These are phyloP conservation scores for Tarsius wallacei DNA, from an alignment of 2,797 vertebrate species.

Conservation along the genomic window DNA sequence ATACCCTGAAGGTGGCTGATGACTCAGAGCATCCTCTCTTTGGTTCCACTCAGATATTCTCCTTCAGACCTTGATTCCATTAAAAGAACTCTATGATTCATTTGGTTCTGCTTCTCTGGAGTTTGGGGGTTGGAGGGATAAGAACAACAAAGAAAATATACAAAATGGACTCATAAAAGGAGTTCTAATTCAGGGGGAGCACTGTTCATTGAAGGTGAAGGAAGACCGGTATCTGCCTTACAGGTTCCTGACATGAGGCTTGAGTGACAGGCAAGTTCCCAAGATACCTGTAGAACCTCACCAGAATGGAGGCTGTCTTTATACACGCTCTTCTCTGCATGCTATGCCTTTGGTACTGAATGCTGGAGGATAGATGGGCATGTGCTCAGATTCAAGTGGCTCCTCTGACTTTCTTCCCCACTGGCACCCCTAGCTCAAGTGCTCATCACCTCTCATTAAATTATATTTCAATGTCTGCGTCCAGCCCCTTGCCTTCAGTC, in stretches of 20 bases:
- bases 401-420: neutral
- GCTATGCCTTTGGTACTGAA: neutral
- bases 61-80: neutral
- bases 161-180: neutral
- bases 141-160: neutral
- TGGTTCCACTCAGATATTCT: constrained; percentile 13
- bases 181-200: neutral
- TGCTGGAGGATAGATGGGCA: neutral
- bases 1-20: neutral
- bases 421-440: neutral
- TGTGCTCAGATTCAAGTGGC: neutral
- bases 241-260: neutral
- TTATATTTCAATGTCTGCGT: neutral
- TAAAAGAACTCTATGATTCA: constrained; percentile 47
- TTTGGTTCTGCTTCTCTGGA: neutral
- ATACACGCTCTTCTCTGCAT: neutral
- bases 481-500: neutral
- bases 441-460: neutral
- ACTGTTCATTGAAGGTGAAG: neutral
- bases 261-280: neutral
- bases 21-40: constrained; percentile 21
- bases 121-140: neutral
- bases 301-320: neutral
- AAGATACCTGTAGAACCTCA: neutral
- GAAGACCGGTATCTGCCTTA: neutral